These are phyloP conservation scores for Hyppa rectilinea DNA, from an alignment of 2,888 invertebrate species.

Conservation along the genomic window DNA sequence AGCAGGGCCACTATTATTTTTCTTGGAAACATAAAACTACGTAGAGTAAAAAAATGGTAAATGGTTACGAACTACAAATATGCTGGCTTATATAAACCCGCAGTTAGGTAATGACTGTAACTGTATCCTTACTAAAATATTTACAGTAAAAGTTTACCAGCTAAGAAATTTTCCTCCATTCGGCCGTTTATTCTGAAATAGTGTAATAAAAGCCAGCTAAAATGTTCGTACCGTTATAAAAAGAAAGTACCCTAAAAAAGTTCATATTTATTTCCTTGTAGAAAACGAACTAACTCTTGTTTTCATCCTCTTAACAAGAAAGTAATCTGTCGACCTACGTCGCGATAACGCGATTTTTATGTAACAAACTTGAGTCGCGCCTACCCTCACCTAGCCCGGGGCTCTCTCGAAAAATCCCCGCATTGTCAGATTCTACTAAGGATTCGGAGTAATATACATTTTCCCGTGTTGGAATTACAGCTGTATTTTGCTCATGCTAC, in stretches of 20 bases:
- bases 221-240: constrained; percentile 77
- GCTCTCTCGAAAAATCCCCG: constrained; percentile 87
- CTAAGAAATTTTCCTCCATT: constrained; percentile 69
- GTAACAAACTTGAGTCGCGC: constrained; percentile 89
- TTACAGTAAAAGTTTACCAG: constrained; percentile 69
- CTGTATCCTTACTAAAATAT: constrained; percentile 67
- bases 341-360: constrained; percentile 90
- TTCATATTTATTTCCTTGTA: constrained; percentile 86
- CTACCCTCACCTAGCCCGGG: constrained; percentile 89
- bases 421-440: constrained; percentile 88
- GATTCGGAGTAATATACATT: constrained; percentile 89
- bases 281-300: constrained; percentile 88
- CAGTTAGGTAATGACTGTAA: constrained; percentile 63
- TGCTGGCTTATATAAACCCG: constrained; percentile 56
- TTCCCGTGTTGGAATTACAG: constrained; percentile 88
- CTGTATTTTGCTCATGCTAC: constrained; percentile 87
- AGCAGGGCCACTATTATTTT: constrained; percentile 12
- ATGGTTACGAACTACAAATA: constrained; percentile 61
- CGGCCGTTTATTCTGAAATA: constrained; percentile 69
- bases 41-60: constrained; percentile 44
- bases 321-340: constrained; percentile 90
- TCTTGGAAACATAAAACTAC: constrained; percentile 27
- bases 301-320: constrained; percentile 90
- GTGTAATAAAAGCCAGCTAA: constrained; percentile 75
- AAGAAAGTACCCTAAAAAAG: constrained; percentile 80